A percentile compares a stretch with the other conserved stretches of the same genome.
Conservation (phyloP, 2,888 invertebrate genomes). For the Hirtodrosophila confusa region DNA sequence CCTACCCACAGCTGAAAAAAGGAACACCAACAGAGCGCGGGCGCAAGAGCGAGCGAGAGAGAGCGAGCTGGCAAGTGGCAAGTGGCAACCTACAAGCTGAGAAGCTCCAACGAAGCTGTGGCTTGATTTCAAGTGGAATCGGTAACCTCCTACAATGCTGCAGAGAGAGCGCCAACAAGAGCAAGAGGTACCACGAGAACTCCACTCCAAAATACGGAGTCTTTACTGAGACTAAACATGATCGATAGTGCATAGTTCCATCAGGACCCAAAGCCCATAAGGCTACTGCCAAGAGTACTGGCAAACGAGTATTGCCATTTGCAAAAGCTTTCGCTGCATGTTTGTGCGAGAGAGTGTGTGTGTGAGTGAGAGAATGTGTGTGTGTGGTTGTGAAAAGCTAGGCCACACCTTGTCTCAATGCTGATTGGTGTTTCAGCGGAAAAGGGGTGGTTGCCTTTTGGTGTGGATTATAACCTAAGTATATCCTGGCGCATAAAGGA, state of each 20-base stretch:
- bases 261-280: conserved; percentile 8
- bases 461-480: conserved; percentile 80
- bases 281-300: conserved; percentile 8
- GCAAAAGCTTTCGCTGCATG: conserved; percentile 36
- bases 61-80: conserved; percentile 24
- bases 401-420: conserved; percentile 83
- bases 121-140: conserved; percentile 74
- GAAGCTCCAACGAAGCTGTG: conserved; percentile 31
- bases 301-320: conserved; percentile 51
- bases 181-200: not conserved
- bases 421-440: conserved; percentile 82
- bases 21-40: conserved; percentile 32
- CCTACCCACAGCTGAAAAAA: conserved; percentile 28
- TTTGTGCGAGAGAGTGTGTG: conserved; percentile 3
- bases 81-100: conserved; percentile 34
- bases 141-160: conserved; percentile 76
- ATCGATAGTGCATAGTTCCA: conserved; percentile 36
- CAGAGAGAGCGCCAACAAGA: conserved; percentile 1
- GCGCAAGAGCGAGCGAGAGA: conserved; percentile 17
- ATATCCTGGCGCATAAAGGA: conserved; percentile 71
- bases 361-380: conserved; percentile 12
- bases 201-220: too few species aligned
- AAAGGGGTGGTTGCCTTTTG: conserved; percentile 79
- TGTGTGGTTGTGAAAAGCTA: conserved; percentile 26
- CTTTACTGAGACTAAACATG: conserved; percentile 8